These are phyloP conservation scores for Hedychridium roseum DNA, from an alignment of 2,888 invertebrate species.

Conservation along the genomic window DNA sequence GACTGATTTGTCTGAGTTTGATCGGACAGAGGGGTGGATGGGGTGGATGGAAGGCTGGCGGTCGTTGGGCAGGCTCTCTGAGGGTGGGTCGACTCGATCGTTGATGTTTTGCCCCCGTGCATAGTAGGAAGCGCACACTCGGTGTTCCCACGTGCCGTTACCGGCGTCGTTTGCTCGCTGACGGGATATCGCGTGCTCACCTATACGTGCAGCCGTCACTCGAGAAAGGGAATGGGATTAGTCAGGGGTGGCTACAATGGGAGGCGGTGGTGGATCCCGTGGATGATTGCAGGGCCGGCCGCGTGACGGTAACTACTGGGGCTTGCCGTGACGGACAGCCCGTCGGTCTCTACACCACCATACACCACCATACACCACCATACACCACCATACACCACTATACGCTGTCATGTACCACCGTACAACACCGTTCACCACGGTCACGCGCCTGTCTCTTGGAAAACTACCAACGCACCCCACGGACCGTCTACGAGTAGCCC, in stretches of 20 bases:
- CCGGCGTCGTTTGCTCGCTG: constrained; percentile 24
- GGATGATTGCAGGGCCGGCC: constrained; percentile 53
- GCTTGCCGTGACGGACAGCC: constrained; percentile 48
- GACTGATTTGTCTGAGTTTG: too few relatives aligned
- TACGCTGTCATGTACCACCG: too few relatives aligned
- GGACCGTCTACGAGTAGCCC: not conserved
- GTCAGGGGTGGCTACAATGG: constrained; percentile 50
- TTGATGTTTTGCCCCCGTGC: constrained; percentile 47
- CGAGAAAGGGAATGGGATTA: constrained; percentile 52
- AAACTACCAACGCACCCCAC: constrained; percentile 27
- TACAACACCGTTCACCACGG: constrained; percentile 33
- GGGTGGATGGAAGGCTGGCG: too few relatives aligned
- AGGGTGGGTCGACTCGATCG: constrained; percentile 39
- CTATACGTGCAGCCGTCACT: constrained; percentile 56
- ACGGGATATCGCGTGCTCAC: constrained; percentile 55
- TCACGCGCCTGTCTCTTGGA: constrained; percentile 49
- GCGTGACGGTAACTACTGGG: constrained; percentile 62
- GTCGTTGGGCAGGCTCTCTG: not conserved
- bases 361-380: too few relatives aligned
- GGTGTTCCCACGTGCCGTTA: constrained; percentile 57
- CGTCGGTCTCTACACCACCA: too few relatives aligned
- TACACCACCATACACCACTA: too few relatives aligned
- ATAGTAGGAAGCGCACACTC: constrained; percentile 51
- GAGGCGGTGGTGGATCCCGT: constrained; percentile 41
- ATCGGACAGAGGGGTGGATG: not conserved